phyloP scores from a whole-genome alignment of 2,113 vertebrate species.

The Acrocephalus arundinaceus region DNA sequence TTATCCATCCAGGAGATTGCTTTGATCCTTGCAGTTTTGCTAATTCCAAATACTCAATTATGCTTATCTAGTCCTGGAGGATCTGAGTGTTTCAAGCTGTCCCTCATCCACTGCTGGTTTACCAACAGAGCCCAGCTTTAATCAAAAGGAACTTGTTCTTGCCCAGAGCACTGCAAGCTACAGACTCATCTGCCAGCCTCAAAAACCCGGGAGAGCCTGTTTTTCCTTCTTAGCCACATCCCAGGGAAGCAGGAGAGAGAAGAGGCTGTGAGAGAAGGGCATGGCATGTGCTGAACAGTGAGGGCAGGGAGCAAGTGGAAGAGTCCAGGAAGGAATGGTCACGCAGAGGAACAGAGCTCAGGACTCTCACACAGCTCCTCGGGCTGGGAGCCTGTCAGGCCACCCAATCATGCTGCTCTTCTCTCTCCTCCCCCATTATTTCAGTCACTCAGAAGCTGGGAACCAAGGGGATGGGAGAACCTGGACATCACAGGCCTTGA shows the following conservation, averaged over 20 bases:
- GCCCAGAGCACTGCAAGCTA: slow-evolving; percentile 12
- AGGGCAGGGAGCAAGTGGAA: not conserved
- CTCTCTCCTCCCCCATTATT: not conserved
- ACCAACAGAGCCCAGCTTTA: slow-evolving; percentile 1
- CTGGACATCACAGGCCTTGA: not conserved
- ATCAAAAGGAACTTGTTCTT: slow-evolving; percentile 30
- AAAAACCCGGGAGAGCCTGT: not conserved
- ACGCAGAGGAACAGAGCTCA: not conserved
- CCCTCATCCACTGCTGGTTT: slow-evolving; percentile 2
- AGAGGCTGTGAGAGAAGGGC: not conserved
- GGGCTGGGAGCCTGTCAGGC: not conserved
- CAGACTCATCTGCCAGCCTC: not conserved
- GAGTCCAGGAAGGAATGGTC: not conserved
- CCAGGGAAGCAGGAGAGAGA: not conserved
- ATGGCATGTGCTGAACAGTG: not conserved
- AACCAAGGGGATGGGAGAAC: not conserved
- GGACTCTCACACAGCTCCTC: not conserved
- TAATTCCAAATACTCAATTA: slow-evolving; percentile 55
- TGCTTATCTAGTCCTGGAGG: slow-evolving; percentile 61
- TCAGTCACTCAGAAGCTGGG: not conserved
- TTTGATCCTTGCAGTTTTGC: slow-evolving; percentile 59
- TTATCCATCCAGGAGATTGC: slow-evolving; percentile 41
- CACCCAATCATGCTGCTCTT: not conserved
- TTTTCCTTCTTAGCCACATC: not conserved
- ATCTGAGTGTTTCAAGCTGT: slow-evolving; percentile 29